These are phyloP conservation scores for Potamilus streckersoni DNA, from an alignment of 1,140 invertebrate species.

Conservation along the genomic window DNA sequence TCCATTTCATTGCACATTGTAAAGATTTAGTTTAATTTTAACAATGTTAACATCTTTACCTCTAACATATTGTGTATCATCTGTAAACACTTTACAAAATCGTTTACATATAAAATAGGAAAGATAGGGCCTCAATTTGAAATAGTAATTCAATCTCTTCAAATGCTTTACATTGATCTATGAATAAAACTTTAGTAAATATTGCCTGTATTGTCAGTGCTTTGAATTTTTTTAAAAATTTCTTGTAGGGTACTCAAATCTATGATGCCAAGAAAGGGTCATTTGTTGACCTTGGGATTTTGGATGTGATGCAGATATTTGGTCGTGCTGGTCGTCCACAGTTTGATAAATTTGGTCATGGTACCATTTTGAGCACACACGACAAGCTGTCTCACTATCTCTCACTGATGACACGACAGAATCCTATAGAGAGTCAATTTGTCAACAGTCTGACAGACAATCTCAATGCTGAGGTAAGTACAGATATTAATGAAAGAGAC, in stretches of 20 bases:
- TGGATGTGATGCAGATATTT: constrained; percentile 99
- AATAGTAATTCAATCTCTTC: no score
- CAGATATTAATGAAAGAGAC: no score
- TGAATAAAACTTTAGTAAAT: no score
- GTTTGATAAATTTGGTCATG: constrained; percentile 83
- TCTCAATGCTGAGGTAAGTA: constrained; percentile 94
- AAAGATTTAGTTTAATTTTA: no score
- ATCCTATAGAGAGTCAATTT: constrained; percentile 98
- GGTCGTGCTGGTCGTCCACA: constrained; percentile 94
- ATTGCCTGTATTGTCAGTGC: no score
- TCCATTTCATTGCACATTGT: no score
- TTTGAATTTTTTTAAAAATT: constrained; percentile 1
- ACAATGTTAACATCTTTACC: no score
- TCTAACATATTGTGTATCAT: no score
- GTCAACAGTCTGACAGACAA: constrained; percentile 93
- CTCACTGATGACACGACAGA: constrained; percentile 93
- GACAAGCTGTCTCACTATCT: constrained; percentile 95
- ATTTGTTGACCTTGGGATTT: constrained; percentile 94
- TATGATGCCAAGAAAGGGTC: constrained; percentile 96
- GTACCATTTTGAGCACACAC: constrained; percentile 95
- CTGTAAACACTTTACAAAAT: no score
- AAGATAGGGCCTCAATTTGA: no score
- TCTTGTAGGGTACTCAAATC: constrained; percentile 90
- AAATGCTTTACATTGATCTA: no score
- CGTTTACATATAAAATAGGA: no score